Percentiles rank a stretch among this genome's conserved stretches.
Conservation (phyloP, 2,113 vertebrate species). For the Macaca fascicularis region T2T-MFA8v1.1 NC_088378.1:41323501-41324000, state of each 20-base stretch:
- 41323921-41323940: not conserved
- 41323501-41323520: not conserved
- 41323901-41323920: not conserved
- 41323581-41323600: not conserved
- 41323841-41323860: not conserved
- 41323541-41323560: not conserved
- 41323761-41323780: not conserved
- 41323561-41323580: not conserved
- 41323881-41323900: too few relatives aligned
- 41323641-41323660: not conserved
- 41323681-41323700: not conserved
- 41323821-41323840: accelerated
- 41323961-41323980: not conserved
- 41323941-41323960: not conserved
- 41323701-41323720: not conserved
- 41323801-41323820: not conserved
- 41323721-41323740: not conserved
- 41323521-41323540: not conserved
- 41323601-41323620: not conserved
- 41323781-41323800: not conserved
- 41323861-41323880: accelerated
- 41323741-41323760: not conserved
- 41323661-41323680: not conserved
- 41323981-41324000: not conserved
- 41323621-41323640: not conserved